Evolutionary conservation across 2,113 vertebrate genomes (phyloP).

Genomic region (Psilopsiagon aymara): DNA sequence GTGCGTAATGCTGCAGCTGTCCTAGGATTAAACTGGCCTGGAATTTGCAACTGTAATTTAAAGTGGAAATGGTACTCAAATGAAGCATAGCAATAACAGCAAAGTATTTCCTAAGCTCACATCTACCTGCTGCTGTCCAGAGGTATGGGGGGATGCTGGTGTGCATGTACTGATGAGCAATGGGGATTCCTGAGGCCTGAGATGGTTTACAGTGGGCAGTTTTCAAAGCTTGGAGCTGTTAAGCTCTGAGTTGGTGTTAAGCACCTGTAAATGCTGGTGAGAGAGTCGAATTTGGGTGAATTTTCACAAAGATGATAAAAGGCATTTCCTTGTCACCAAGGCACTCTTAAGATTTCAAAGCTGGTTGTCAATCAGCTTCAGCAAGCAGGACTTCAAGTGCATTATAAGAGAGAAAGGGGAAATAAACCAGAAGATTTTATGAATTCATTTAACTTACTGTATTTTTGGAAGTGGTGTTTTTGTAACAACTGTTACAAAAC

Average conservation of each 20-base stretch:
- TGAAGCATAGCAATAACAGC: not conserved
- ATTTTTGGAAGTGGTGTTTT: not conserved
- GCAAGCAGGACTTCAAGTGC: not conserved
- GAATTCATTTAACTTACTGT: not conserved
- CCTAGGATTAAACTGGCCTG: not conserved
- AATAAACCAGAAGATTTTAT: not conserved
- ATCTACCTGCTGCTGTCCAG: not conserved
- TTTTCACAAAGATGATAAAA: constrained; percentile 15
- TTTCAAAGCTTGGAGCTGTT: not conserved
- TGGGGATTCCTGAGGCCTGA: not conserved
- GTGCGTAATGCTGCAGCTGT: not conserved
- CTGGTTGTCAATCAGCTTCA: not conserved
- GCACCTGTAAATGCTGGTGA: not conserved
- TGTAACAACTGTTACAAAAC: not conserved
- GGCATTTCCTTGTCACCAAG: constrained; percentile 3
- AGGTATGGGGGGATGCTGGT: not conserved
- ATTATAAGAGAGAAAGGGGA: not conserved
- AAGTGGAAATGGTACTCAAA: not conserved
- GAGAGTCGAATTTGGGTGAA: not conserved
- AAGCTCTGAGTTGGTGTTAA: not conserved
- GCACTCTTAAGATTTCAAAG: constrained; percentile 18
- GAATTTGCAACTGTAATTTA: not conserved
- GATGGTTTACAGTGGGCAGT: not conserved
- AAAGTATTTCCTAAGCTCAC: not conserved
- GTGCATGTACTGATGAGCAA: not conserved